Percentiles rank a stretch among this genome's conserved stretches.
These are phyloP conservation scores for Cardiocondyla obscurior DNA, from an alignment of 1,140 invertebrate species.

Conservation along the genomic window DNA sequence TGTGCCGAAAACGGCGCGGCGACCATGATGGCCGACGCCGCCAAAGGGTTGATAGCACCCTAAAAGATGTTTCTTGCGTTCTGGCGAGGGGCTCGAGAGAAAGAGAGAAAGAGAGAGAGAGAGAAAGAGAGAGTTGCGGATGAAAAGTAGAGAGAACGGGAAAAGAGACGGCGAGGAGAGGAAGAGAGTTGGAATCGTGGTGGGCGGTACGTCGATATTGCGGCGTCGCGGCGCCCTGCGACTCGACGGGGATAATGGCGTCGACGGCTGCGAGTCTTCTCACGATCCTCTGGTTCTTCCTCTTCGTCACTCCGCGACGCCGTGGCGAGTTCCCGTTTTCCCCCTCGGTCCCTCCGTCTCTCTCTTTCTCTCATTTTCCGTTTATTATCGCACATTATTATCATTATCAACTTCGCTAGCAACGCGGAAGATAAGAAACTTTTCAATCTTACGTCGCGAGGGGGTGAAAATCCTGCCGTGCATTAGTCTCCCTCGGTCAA, in stretches of 20 bases:
- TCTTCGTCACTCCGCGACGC: slow-evolving; percentile 28
- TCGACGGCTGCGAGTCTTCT: slow-evolving; percentile 77
- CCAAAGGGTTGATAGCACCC: slow-evolving; percentile 15
- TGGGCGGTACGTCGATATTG: slow-evolving; percentile 80
- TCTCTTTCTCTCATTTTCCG: neutral
- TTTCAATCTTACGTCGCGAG: neutral
- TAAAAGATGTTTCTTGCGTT: slow-evolving; percentile 21
- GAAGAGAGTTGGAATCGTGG: slow-evolving; percentile 41
- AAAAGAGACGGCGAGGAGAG: slow-evolving; percentile 18
- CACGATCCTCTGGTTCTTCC: slow-evolving; percentile 72
- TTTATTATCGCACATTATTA: slow-evolving; percentile 39
- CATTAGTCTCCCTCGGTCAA: neutral
- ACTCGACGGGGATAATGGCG: slow-evolving; percentile 75
- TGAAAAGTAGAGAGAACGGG: neutral
- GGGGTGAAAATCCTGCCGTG: neutral
- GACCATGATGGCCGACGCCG: slow-evolving; percentile 34
- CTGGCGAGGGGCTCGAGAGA: neutral
- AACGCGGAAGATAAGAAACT: slow-evolving; percentile 37
- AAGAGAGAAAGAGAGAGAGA: neutral
- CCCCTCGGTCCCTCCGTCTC: neutral
- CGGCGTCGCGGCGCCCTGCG: slow-evolving; percentile 75
- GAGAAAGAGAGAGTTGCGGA: no score
- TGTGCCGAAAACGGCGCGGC: neutral
- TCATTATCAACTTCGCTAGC: slow-evolving; percentile 28
- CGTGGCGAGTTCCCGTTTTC: neutral